Percentiles rank a stretch among this genome's conserved stretches.
Conservation (phyloP, 2,113 vertebrate species). For the Aptenodytes forsteri region DNA sequence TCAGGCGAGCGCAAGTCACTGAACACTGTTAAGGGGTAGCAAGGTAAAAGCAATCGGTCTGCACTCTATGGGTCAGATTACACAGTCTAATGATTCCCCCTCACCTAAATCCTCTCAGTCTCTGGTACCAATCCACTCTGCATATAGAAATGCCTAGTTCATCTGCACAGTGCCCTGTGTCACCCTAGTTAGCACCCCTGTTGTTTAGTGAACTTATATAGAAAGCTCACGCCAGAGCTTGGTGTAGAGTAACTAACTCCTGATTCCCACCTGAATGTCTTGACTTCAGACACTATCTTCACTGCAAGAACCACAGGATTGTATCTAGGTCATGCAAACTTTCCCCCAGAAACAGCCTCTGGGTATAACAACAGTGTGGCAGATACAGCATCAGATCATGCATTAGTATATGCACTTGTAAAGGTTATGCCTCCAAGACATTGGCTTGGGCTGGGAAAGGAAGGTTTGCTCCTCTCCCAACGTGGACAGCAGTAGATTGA, state of each 20-base stretch:
- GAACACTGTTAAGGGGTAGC: not conserved
- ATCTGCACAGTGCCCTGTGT: not conserved
- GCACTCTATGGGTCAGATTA: not conserved
- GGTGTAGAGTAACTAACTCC: not conserved
- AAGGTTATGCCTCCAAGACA: not conserved
- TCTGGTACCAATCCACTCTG: not conserved
- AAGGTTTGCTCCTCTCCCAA: not conserved
- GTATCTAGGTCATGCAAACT: conserved; percentile 4
- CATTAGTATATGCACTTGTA: not conserved
- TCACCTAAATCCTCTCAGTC: not conserved
- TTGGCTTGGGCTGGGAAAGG: not conserved
- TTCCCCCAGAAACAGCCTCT: conserved; percentile 28
- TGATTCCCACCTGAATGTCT: not conserved
- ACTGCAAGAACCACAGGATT: not conserved
- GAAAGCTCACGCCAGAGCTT: not conserved
- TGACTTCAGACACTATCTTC: not conserved
- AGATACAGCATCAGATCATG: not conserved
- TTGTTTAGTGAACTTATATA: not conserved
- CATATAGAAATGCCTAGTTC: not conserved
- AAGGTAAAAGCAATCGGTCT: not conserved
- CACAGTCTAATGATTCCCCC: not conserved
- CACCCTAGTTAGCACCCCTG: not conserved
- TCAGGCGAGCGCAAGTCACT: not conserved
- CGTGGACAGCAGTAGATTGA: not conserved
- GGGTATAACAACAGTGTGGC: conserved; percentile 17